These are phyloP conservation scores for Lasiurus cinereus DNA, from an alignment of 2,113 vertebrate species.

Conservation along the genomic window DNA sequence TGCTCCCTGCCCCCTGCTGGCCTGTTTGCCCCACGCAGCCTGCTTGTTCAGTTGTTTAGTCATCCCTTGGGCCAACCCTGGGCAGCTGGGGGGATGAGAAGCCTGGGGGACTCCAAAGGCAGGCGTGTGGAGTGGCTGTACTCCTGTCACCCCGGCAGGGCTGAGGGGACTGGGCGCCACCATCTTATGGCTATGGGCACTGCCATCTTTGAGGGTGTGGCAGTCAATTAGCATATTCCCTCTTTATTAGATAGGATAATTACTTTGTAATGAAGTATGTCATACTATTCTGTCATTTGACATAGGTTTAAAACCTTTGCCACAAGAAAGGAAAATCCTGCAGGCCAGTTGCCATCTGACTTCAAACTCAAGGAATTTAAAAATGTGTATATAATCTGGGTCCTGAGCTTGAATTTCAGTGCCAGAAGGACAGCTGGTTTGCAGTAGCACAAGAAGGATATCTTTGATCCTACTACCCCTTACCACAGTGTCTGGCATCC, in stretches of 20 bases:
- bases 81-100: no score
- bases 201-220: no score
- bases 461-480: not conserved
- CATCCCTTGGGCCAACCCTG: no score
- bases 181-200: no score
- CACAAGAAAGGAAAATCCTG: not conserved
- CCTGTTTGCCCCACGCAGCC: no score
- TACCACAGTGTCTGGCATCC: not conserved
- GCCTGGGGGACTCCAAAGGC: no score
- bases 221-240: no score
- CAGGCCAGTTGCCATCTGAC: not conserved
- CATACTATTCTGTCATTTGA: not conserved
- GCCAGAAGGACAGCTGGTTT: not conserved
- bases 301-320: not conserved
- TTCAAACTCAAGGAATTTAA: not conserved
- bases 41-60: no score
- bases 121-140: no score
- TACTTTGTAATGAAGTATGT: slow-evolving; percentile 5
- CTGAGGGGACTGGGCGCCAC: no score
- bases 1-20: no score
- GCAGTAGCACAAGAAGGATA: not conserved
- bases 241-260: not conserved
- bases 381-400: not conserved
- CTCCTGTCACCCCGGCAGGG: no score
- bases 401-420: not conserved